Evolutionary conservation across 2,888 invertebrate genomes (phyloP).

Genomic region (Uropetala carovei): DNA sequence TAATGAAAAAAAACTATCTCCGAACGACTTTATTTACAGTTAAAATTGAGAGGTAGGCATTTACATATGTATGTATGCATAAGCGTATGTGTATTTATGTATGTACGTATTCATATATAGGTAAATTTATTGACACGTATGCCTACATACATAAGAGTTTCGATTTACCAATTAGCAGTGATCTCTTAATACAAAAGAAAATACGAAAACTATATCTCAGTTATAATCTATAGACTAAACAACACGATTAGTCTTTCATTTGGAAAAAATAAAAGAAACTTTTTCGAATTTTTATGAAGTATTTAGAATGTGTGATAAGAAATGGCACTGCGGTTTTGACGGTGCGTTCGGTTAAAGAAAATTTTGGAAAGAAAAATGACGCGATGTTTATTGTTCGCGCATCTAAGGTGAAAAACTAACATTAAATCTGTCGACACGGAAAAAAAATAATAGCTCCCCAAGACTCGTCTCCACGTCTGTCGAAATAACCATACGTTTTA

Average conservation of each 20-base stretch:
- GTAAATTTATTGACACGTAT: background rate
- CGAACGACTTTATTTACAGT: background rate
- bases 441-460: too few relatives aligned
- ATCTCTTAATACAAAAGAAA: background rate
- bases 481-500: too few relatives aligned
- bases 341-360: too few relatives aligned
- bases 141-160: background rate
- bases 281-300: background rate
- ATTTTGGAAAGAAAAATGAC: too few relatives aligned
- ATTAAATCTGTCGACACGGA: too few relatives aligned
- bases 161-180: background rate
- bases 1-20: too few relatives aligned
- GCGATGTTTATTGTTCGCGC: too few relatives aligned
- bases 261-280: background rate
- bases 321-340: background rate
- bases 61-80: slow-evolving; percentile 7
- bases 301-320: background rate
- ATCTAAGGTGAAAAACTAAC: too few relatives aligned
- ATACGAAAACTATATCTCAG: background rate
- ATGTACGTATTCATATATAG: background rate
- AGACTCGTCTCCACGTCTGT: too few relatives aligned
- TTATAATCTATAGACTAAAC: background rate
- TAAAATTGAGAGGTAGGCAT: background rate
- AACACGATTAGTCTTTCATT: too few relatives aligned
- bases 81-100: background rate